phyloP scores from a whole-genome alignment of 2,888 invertebrate species.

The Eupithecia inturbata region DNA sequence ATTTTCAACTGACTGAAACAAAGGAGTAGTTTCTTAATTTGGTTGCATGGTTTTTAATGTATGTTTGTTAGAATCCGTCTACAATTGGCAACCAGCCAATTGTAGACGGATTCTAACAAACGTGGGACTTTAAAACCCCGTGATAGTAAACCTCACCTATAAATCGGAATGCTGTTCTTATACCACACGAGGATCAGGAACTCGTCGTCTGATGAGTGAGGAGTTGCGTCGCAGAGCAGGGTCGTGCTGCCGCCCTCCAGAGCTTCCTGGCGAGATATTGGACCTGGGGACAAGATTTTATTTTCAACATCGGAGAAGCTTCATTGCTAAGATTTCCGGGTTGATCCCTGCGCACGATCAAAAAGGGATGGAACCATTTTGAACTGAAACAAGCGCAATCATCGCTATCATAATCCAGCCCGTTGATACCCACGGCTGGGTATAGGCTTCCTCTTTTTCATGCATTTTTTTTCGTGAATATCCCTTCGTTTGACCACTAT shows the following conservation, averaged over 20 bases:
- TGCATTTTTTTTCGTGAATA: too few relatives aligned
- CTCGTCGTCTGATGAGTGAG: slow-evolving; percentile 80
- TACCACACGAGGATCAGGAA: slow-evolving; percentile 87
- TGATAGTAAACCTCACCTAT: slow-evolving; percentile 74
- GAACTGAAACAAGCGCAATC: too few relatives aligned
- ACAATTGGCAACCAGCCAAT: neutral
- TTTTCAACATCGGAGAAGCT: neutral
- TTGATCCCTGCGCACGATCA: neutral
- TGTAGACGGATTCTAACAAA: too few relatives aligned
- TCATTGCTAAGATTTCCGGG: neutral
- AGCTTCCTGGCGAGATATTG: slow-evolving; percentile 80
- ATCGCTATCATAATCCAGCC: too few relatives aligned
- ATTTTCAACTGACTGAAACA: neutral
- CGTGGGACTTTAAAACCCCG: neutral
- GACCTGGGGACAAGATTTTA: slow-evolving; percentile 61
- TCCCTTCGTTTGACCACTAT: too few relatives aligned
- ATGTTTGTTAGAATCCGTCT: neutral
- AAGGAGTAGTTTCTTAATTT: neutral
- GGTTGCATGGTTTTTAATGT: neutral
- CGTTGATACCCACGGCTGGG: too few relatives aligned
- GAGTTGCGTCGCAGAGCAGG: slow-evolving; percentile 83
- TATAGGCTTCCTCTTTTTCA: too few relatives aligned
- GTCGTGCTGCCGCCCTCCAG: slow-evolving; percentile 82
- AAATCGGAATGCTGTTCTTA: slow-evolving; percentile 86
- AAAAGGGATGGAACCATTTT: too few relatives aligned